Evolutionary conservation across 2,797 vertebrate species (phyloP), one percentile per base, ranked within the genome.

Genomic region (Etheostoma nigrum): DNA sequence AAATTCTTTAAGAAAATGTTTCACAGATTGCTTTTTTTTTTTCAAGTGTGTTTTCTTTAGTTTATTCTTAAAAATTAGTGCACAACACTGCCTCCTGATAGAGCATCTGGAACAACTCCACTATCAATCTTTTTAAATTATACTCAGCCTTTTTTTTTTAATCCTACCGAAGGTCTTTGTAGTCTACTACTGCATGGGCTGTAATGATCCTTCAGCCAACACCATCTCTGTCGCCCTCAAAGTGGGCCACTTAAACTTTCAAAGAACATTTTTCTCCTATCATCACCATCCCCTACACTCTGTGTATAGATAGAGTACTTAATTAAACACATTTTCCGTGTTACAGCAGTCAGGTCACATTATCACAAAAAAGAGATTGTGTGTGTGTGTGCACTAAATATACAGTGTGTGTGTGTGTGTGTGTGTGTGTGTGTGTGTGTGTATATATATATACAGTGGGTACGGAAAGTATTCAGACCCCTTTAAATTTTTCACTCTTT

Each of bases 161-260:
- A n/a, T 11, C 44, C 8, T 55, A 27, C 30, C 44, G 4, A 11
- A 36, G 15, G 11, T 4, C 36, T 13, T 13, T 49, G 4, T 15
- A 33, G 33, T 64, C 2, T 15, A 62, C 61, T 72, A 14, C 10
- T 58, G 23, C n/a, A 58, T 25, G 23, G 13, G 19, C 44, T 67
- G 11, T 27, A 62, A 53, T 48, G 23, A 58, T 30, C 27, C 64
- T 67, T 61, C 33, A 63, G 18, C 47, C 27, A 57, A 52, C 25
- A 63, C 13, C 53, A 40, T 47, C 44, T 25, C 10, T 33, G 15
- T 45, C 52, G 42, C 40, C 30, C 30, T 30, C 30, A 30, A 30
- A 30, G 30, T 30, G 30, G 5, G 30, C 30, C 48, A 49, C 42
- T 66, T 55, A 16, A 21, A 25, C 45, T 74, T 54, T 27, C 36